Conservation (phyloP, 2,888 invertebrate species). For the Bugulina stolonifera region DNA sequence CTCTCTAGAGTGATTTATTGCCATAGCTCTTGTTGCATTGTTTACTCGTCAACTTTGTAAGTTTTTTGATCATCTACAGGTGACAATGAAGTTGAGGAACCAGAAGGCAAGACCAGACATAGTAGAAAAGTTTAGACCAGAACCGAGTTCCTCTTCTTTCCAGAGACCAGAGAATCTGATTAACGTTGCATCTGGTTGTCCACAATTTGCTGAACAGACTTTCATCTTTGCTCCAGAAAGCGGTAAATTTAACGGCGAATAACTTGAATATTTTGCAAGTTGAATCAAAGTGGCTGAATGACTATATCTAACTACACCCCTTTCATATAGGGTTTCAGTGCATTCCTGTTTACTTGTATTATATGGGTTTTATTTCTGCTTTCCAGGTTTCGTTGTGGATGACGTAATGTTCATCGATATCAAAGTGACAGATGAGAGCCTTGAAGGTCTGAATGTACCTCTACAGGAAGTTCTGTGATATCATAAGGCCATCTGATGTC, state of each 20-base stretch:
- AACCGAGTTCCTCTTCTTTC: slow-evolving; percentile 47
- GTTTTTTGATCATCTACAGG: too few relatives aligned
- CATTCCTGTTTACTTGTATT: too few relatives aligned
- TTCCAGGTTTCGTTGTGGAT: slow-evolving; percentile 38
- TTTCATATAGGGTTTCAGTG: too few relatives aligned
- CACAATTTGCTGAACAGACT: slow-evolving; percentile 37
- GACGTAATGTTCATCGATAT: slow-evolving; percentile 44
- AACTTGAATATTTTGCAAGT: background rate
- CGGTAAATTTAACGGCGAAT: background rate
- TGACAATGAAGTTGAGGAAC: slow-evolving; percentile 48
- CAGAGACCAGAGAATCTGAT: slow-evolving; percentile 46
- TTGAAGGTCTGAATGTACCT: background rate
- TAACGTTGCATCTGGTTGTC: slow-evolving; percentile 52
- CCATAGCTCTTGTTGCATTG: too few relatives aligned
- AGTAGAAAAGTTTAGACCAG: slow-evolving; percentile 48
- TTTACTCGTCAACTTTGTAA: too few relatives aligned
- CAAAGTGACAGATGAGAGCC: slow-evolving; percentile 28
- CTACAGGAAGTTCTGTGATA: slow-evolving; percentile 9
- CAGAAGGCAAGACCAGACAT: slow-evolving; percentile 38
- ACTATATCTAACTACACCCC: too few relatives aligned
- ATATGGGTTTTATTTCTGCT: too few relatives aligned
- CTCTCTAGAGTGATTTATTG: too few relatives aligned
- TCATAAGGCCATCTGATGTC: too few relatives aligned
- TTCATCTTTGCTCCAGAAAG: slow-evolving; percentile 18
- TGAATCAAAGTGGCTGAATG: too few relatives aligned